A percentile compares a stretch with the other conserved stretches of the same genome.
Conservation (phyloP, 2,888 invertebrate species). For the Zaprionus obscuricornis region DNA sequence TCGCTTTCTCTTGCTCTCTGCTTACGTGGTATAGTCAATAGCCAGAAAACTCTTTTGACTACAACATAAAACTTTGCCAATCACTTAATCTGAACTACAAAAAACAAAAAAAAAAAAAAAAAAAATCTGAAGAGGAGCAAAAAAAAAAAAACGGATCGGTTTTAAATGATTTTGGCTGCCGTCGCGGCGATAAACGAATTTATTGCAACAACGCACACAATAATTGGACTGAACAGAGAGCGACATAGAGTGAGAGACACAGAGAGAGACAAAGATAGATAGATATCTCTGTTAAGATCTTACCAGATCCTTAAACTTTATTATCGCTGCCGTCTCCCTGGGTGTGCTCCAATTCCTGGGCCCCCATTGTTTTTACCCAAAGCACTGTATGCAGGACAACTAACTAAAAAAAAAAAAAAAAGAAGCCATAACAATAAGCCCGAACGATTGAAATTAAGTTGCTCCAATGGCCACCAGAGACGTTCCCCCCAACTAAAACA, state of each 20-base stretch:
- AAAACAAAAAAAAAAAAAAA: slow-evolving; percentile 27
- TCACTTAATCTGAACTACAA: slow-evolving; percentile 75
- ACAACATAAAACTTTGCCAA: slow-evolving; percentile 61
- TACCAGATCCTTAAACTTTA: slow-evolving; percentile 68
- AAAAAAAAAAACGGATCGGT: slow-evolving; percentile 64
- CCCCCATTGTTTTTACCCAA: slow-evolving; percentile 67
- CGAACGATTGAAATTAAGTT: slow-evolving; percentile 73
- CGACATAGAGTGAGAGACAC: neutral
- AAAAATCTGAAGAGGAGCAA: neutral
- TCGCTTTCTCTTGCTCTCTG: too few relatives aligned
- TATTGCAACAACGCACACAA: slow-evolving; percentile 81
- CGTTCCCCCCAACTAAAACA: slow-evolving; percentile 1
- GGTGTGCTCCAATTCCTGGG: slow-evolving; percentile 40
- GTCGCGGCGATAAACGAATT: slow-evolving; percentile 82
- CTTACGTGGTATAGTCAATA: too few relatives aligned
- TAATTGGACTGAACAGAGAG: slow-evolving; percentile 69
- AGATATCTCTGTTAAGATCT: slow-evolving; percentile 21
- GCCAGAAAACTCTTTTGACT: slow-evolving; percentile 5
- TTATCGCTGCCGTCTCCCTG: slow-evolving; percentile 54
- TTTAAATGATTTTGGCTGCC: slow-evolving; percentile 77
- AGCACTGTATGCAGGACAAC: too few relatives aligned
- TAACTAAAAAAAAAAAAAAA: slow-evolving; percentile 26
- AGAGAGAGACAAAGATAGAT: slow-evolving; percentile 2
- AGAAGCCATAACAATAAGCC: slow-evolving; percentile 64
- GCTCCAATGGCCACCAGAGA: slow-evolving; percentile 67